Evolutionary conservation across 2,888 invertebrate species (phyloP).

Genomic region (Allacma fusca): DNA sequence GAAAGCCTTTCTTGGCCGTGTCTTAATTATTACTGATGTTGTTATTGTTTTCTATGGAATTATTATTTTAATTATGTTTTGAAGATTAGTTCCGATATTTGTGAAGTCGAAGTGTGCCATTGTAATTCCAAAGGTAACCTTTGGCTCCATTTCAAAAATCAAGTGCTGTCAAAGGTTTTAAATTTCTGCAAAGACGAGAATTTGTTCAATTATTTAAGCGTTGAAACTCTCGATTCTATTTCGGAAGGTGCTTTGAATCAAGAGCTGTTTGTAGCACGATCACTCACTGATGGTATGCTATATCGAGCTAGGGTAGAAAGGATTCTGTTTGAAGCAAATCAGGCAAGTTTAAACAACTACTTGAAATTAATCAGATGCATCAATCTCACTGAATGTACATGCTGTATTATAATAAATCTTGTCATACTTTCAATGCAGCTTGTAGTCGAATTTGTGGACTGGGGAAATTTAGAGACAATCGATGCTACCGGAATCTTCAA

Average conservation of each 20-base stretch:
- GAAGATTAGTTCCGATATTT: neutral
- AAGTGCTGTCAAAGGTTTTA: neutral
- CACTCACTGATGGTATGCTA: neutral
- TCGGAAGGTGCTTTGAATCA: neutral
- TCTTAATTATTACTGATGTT: too few species aligned
- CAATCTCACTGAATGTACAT: too few species aligned
- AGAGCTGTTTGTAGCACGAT: neutral
- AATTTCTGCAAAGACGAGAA: neutral
- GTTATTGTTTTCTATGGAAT: too few species aligned
- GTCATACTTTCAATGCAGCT: too few species aligned
- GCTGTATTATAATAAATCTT: too few species aligned
- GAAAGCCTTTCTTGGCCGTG: too few species aligned
- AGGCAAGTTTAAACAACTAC: neutral
- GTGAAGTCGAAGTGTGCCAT: neutral
- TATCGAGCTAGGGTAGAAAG: neutral
- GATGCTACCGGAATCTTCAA: neutral
- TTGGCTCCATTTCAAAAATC: neutral
- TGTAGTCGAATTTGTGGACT: neutral
- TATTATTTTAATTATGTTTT: neutral
- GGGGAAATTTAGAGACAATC: neutral
- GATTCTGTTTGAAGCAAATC: neutral
- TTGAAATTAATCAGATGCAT: too few species aligned
- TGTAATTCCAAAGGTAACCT: neutral
- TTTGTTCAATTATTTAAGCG: neutral
- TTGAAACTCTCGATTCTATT: neutral